Evolutionary conservation across 2,113 vertebrate species (phyloP).

Genomic region (Tricholaema leucomelas): DNA sequence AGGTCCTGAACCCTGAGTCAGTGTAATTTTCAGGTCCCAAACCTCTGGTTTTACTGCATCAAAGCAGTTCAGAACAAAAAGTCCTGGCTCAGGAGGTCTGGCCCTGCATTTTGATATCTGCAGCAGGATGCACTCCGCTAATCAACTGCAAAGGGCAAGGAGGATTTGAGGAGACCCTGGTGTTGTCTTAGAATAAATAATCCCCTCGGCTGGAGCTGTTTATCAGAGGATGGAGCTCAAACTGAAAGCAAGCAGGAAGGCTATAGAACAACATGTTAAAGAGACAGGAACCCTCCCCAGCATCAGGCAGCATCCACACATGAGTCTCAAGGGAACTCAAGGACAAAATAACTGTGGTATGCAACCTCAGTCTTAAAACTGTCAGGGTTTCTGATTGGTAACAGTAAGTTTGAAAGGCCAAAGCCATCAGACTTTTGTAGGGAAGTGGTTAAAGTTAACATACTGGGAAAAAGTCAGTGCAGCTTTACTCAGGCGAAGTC

Average conservation of each 20-base stretch:
- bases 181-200: conserved; percentile 10
- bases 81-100: background rate
- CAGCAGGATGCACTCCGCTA: background rate
- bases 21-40: background rate
- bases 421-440: background rate
- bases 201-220: background rate
- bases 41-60: background rate
- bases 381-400: background rate
- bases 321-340: background rate
- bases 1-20: background rate
- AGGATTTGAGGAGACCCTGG: background rate
- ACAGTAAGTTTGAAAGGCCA: fast-evolving
- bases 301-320: background rate
- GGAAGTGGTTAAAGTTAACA: background rate
- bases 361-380: background rate
- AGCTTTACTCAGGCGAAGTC: background rate
- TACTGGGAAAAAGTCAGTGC: background rate
- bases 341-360: background rate
- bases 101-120: background rate
- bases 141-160: background rate
- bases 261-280: background rate
- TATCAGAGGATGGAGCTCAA: background rate
- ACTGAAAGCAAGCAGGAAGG: background rate
- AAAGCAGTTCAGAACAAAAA: background rate
- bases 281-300: background rate